Conservation (phyloP, 2,797 vertebrate genomes). For the Crotalus adamanteus region DNA sequence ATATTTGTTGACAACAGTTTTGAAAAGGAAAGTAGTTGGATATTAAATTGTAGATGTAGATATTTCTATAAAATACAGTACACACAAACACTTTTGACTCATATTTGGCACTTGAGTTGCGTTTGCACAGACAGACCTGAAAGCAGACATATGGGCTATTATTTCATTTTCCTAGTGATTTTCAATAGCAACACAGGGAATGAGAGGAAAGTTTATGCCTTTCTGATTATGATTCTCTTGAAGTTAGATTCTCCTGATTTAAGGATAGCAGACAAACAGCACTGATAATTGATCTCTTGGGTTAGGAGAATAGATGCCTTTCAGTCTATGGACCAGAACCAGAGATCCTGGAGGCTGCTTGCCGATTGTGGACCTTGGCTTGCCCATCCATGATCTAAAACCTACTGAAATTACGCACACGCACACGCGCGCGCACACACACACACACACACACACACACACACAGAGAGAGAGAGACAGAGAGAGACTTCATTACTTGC, state of each 20-base stretch:
- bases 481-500: neutral
- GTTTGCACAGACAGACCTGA: neutral
- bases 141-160: neutral
- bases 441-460: neutral
- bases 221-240: neutral
- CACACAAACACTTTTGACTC: neutral
- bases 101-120: neutral
- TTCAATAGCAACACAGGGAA: neutral
- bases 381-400: neutral
- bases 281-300: neutral
- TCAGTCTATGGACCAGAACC: neutral
- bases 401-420: neutral
- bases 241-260: neutral
- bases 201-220: neutral
- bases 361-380: neutral
- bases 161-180: neutral
- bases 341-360: neutral
- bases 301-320: neutral
- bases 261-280: neutral
- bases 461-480: no score
- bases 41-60: neutral
- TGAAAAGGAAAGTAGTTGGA: neutral
- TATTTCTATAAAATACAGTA: neutral
- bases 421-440: fast-evolving
- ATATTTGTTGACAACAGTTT: neutral